A percentile compares a stretch with the other conserved stretches of the same genome.
Conservation (phyloP, 2,113 vertebrate species). For the Mobula hypostoma region DNA sequence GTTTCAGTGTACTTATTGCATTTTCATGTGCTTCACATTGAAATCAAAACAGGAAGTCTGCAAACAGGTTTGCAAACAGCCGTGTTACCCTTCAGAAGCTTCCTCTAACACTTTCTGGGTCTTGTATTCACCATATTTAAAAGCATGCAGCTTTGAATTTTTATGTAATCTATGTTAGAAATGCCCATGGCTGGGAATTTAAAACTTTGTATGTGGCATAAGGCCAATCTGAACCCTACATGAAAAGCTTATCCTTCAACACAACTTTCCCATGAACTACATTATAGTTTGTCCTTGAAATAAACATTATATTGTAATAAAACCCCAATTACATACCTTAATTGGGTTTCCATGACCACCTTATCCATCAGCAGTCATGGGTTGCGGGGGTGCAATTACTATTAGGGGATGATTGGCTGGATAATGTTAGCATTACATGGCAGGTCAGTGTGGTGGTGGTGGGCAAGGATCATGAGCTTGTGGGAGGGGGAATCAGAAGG, state of each 20-base stretch:
- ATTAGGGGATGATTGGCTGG: too few species aligned
- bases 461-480: too few species aligned
- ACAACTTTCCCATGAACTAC: neutral
- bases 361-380: too few species aligned
- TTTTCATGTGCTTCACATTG: neutral
- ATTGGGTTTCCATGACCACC: too few species aligned
- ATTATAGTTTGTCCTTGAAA: neutral
- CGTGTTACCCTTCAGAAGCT: neutral
- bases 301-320: too few species aligned
- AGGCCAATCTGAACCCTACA: neutral
- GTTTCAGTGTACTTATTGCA: conserved; percentile 4
- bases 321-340: too few species aligned
- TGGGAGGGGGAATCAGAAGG: too few species aligned
- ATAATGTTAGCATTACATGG: too few species aligned
- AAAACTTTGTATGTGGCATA: neutral
- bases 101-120: neutral
- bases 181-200: neutral
- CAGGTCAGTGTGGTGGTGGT: too few species aligned
- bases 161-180: neutral
- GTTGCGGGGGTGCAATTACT: too few species aligned
- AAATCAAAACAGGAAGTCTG: conserved; percentile 20
- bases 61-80: neutral
- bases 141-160: conserved; percentile 4
- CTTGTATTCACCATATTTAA: neutral
- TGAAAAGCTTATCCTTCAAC: neutral